Base-by-base conservation (phyloP, 1,140 invertebrate species). In the Dendrolimus kikuchii region DNA sequence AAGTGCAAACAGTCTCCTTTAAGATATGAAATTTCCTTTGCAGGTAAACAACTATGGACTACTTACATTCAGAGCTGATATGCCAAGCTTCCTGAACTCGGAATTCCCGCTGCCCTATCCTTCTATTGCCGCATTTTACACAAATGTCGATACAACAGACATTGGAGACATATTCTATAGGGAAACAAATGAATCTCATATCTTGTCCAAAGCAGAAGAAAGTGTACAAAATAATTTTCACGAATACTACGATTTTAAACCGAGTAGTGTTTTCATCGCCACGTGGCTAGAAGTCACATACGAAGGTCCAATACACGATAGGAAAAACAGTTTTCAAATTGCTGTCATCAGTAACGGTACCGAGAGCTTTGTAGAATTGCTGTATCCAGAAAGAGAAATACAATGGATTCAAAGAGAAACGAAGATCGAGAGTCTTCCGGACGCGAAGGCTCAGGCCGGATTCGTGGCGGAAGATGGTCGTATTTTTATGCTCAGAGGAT, bases 41-140 rank as follows among this genome's bases (percentile, higher is more conserved):
- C 87, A 98, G 96, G 92, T 98, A 48, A 98, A 98, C 79, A 93
- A 92, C 71, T 97, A 97, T 88, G 97, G 97, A 38, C 88, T 98
- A 7, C 67, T 98, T n/a, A 96, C 96, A 4, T 98, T 99, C 73
- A 88, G 93, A 61, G 93, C 94, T 7, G 93, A 96, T 47, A 93
- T 98, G 54, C 92, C 95, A 9, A 90, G 90, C 46, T 97, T 96
- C 73, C 90, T 95, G 61, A 97, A 96, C 74, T 91, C 94, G 7
- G 93, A 95, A 67, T 96, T 98, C 80, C 97, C 97, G 5, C 83
- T 98, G 56, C 95, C 96, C 55, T 96, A 96, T 81, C 94, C 96
- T 0, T 90, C 95, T 0, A 95, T 99, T 59, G 95, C 96, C 0
- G 94, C 95, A 1, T 93, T 98, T 56, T 97, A 98, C 70, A 92